These are phyloP conservation scores for Carterocephalus palaemon DNA, from an alignment of 2,888 invertebrate genomes.

Conservation along the genomic window DNA sequence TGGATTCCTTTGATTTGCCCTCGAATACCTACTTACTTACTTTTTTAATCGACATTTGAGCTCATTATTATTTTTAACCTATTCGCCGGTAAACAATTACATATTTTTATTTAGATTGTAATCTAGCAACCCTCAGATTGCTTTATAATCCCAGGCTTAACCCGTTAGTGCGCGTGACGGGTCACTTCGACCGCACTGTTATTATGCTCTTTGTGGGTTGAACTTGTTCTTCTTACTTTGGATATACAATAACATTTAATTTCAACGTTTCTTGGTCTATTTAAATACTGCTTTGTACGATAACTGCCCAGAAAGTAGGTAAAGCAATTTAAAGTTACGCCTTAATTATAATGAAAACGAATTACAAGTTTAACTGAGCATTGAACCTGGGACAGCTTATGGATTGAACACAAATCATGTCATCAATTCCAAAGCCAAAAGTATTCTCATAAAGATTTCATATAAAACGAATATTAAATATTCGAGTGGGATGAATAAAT, in stretches of 20 bases:
- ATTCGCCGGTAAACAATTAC: no score
- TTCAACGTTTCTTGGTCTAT: neutral
- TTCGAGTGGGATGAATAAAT: slow-evolving; percentile 21
- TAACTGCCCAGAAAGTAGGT: no score
- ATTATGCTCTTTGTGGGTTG: slow-evolving; percentile 16
- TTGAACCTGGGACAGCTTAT: no score
- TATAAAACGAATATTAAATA: slow-evolving; percentile 22
- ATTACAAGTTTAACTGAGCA: no score
- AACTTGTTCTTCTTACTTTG: no score
- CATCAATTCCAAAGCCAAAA: slow-evolving; percentile 3
- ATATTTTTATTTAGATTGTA: slow-evolving; percentile 13
- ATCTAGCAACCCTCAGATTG: slow-evolving; percentile 14
- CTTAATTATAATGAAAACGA: neutral
- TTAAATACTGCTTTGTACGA: no score
- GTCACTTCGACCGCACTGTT: slow-evolving; percentile 13
- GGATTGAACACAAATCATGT: slow-evolving; percentile 4
- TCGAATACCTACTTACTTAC: no score
- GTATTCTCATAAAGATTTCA: slow-evolving; percentile 9
- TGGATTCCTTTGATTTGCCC: no score
- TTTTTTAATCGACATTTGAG: no score
- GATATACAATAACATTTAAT: no score
- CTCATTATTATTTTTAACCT: no score
- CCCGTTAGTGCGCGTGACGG: slow-evolving; percentile 15
- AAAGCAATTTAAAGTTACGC: neutral
- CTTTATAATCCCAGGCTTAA: slow-evolving; percentile 20